phyloP scores from a whole-genome alignment of 2,888 invertebrate species.

The Quadriops clusia region DNA sequence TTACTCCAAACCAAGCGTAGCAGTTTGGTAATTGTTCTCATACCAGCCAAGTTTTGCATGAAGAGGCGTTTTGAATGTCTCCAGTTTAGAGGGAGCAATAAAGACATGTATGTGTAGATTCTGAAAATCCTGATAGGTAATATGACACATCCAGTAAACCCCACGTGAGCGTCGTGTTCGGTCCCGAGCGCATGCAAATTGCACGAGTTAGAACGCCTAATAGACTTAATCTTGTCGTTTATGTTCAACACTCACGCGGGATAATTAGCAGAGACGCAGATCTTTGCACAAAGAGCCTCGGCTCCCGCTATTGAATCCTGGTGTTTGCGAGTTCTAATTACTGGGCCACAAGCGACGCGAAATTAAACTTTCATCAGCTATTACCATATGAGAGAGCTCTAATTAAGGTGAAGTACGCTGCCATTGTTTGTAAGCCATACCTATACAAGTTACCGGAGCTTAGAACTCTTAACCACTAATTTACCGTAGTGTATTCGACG shows the following conservation, averaged over 20 bases:
- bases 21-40: too few relatives aligned
- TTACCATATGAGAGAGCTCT: slow-evolving; percentile 39
- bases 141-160: slow-evolving; percentile 22
- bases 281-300: slow-evolving; percentile 20
- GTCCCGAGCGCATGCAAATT: slow-evolving; percentile 34
- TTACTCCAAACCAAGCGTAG: too few relatives aligned
- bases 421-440: slow-evolving; percentile 27
- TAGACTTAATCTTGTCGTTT: slow-evolving; percentile 40
- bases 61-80: too few relatives aligned
- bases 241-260: slow-evolving; percentile 38
- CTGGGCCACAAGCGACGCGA: slow-evolving; percentile 36
- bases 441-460: slow-evolving; percentile 14
- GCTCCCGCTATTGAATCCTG: slow-evolving; percentile 32
- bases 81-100: slow-evolving; percentile 25
- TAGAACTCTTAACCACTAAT: too few relatives aligned
- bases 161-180: slow-evolving; percentile 23
- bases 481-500: too few relatives aligned
- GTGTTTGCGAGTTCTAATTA: slow-evolving; percentile 37
- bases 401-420: slow-evolving; percentile 35
- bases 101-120: slow-evolving; percentile 20
- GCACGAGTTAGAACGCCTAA: slow-evolving; percentile 37
- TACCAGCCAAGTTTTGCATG: too few relatives aligned
- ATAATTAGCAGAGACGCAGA: slow-evolving; percentile 36
- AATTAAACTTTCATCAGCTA: slow-evolving; percentile 40
- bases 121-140: slow-evolving; percentile 21